phyloP scores from a whole-genome alignment of 2,888 invertebrate genomes.

The Tipula unca region DNA sequence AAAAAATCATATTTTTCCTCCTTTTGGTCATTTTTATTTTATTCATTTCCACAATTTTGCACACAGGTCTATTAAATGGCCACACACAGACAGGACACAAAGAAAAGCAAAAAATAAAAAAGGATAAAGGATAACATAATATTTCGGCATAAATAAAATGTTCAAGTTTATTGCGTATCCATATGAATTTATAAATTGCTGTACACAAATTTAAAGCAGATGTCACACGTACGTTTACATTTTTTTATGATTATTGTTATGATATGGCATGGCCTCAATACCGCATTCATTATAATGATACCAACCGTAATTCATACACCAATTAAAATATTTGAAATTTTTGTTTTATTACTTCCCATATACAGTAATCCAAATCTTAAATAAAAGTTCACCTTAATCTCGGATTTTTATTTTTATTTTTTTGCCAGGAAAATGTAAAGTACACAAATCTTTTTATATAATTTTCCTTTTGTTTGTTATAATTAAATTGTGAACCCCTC shows the following conservation, averaged over 20 bases:
- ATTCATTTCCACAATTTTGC: not conserved
- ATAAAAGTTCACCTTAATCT: not conserved
- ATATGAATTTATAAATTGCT: not conserved
- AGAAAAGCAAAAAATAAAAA: not conserved
- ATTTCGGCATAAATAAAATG: not conserved
- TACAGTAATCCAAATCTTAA: not conserved
- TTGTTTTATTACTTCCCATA: not conserved
- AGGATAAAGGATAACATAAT: not conserved
- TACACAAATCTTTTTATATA: not conserved
- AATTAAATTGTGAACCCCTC: constrained; percentile 4
- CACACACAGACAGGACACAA: not conserved
- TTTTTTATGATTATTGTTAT: not conserved
- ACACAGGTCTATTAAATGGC: not conserved
- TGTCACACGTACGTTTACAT: not conserved
- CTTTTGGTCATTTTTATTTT: not conserved
- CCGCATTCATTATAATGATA: too few species aligned
- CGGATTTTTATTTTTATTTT: not conserved
- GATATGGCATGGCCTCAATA: not conserved
- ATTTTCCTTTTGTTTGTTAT: not conserved
- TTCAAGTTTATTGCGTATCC: not conserved
- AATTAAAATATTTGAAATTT: not conserved
- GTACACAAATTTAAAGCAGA: constrained; percentile 14
- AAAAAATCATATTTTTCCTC: not conserved
- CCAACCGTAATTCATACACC: not conserved
- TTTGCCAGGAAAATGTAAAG: not conserved